phyloP scores from a whole-genome alignment of 2,888 invertebrate genomes.

The Morpho deidamia region DNA sequence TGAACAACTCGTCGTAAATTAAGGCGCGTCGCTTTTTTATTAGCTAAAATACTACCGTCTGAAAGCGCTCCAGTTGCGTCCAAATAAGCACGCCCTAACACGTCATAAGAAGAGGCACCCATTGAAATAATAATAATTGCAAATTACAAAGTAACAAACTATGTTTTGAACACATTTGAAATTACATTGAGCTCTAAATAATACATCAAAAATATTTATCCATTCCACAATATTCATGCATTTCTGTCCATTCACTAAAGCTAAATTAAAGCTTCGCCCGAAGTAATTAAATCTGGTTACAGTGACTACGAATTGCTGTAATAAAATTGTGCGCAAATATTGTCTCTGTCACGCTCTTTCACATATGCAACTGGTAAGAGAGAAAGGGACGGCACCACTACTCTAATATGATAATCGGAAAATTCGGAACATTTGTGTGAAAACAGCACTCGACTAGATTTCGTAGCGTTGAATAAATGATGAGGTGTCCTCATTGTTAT shows the following conservation, averaged over 20 bases:
- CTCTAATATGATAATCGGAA: conserved; percentile 70
- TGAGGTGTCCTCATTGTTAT: conserved; percentile 48
- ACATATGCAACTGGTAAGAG: neutral
- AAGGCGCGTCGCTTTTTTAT: too few relatives aligned
- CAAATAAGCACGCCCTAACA: too few relatives aligned
- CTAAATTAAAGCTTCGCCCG: conserved; percentile 16
- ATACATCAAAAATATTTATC: neutral
- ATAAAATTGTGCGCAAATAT: conserved; percentile 21
- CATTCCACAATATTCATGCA: neutral
- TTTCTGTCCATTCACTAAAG: conserved; percentile 5
- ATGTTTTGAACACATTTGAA: too few relatives aligned
- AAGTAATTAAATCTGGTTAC: conserved; percentile 22
- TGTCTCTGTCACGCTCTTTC: conserved; percentile 18
- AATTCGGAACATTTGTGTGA: conserved; percentile 56
- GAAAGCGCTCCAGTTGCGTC: too few relatives aligned
- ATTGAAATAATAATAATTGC: too few relatives aligned
- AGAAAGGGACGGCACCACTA: conserved; percentile 39
- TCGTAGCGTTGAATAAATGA: conserved; percentile 56
- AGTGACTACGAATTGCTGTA: conserved; percentile 26
- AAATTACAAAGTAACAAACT: too few relatives aligned
- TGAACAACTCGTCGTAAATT: too few relatives aligned
- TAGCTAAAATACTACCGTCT: too few relatives aligned
- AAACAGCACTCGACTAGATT: conserved; percentile 40
- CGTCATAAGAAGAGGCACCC: too few relatives aligned
- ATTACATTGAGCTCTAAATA: too few relatives aligned